Evolutionary conservation across 2,113 vertebrate genomes (phyloP), one percentile per base, ranked within the genome.

Genomic region (Vulpes vulpes): DNA sequence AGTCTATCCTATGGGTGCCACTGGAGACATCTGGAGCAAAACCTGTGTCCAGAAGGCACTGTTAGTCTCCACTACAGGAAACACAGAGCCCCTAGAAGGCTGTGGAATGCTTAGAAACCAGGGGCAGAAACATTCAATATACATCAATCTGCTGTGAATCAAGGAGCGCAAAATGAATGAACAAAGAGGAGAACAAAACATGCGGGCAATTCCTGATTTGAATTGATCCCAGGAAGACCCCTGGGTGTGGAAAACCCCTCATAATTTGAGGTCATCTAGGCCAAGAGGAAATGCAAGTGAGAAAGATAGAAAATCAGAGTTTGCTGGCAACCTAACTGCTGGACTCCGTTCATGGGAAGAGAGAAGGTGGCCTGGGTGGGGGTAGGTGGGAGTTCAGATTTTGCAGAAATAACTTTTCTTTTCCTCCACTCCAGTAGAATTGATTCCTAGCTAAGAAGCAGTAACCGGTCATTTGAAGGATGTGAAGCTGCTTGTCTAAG

Each of bases 341-440:
- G 64, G 27, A 23, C 30, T 71, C 76, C n/a, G 20, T 83, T 97
- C 51, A 71, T 55, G 0, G 49, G 60, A 80, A 83, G 53, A 90
- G 25, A 49, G 27, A 78, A 8, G 0, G n/a, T 38, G 65, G 49
- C 30, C 57, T 89, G 27, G 15, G 17, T 69, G 32, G 35, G 55
- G 15, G 8, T 43, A 25, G 71, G 27, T 25, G 2, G 32, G 57
- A 82, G 8, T 71, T 79, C 55, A 84, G 43, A 51, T 49, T 73
- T 94, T 96, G 91, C 55, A 38, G 67, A 80, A 80, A 83, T 20
- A 74, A 8, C 12, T 78, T 92, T 93, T 32, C 30, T 76, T 81
- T 17, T 67, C 6, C 7, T 69, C 1, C 32, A 9, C 11, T 76
- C 38, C 9, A 62, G 51, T 84, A 38, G 35, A 88, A 78, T 90